phyloP scores from a whole-genome alignment of 1,140 invertebrate genomes.

The Drosophila quadrilineata region DNA sequence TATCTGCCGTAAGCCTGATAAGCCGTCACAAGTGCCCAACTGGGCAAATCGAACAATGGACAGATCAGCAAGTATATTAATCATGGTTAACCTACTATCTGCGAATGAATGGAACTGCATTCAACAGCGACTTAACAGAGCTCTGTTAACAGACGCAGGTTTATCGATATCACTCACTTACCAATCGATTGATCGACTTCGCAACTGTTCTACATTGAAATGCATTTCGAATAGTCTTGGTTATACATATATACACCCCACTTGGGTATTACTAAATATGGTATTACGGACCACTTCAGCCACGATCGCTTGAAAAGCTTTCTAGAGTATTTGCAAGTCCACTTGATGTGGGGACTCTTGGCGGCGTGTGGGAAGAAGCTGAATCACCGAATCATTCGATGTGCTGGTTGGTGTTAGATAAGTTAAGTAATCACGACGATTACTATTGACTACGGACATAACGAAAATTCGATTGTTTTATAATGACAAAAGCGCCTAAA shows the following conservation, averaged over 20 bases:
- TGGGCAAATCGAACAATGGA: constrained; percentile 43
- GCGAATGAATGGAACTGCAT: neutral
- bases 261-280: too few relatives aligned
- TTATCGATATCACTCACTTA: too few relatives aligned
- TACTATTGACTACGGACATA: constrained; percentile 77
- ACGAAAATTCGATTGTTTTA: constrained; percentile 79
- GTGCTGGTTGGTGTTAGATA: constrained; percentile 56
- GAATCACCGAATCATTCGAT: too few relatives aligned
- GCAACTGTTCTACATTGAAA: too few relatives aligned
- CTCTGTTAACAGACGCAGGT: too few relatives aligned
- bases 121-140: too few relatives aligned
- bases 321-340: neutral
- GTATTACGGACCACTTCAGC: too few relatives aligned
- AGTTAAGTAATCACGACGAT: constrained; percentile 78
- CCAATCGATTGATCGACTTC: neutral
- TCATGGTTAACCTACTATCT: neutral
- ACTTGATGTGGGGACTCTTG: too few relatives aligned
- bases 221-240: too few relatives aligned
- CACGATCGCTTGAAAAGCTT: too few relatives aligned
- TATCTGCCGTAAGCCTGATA: constrained; percentile 62
- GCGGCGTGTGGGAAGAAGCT: too few relatives aligned
- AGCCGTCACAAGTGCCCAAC: constrained; percentile 52
- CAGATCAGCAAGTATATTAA: constrained; percentile 11
- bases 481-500: constrained; percentile 59
- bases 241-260: neutral